Base-by-base conservation (phyloP, 2,888 invertebrate genomes). In the Schrankia costaestrigalis region DNA sequence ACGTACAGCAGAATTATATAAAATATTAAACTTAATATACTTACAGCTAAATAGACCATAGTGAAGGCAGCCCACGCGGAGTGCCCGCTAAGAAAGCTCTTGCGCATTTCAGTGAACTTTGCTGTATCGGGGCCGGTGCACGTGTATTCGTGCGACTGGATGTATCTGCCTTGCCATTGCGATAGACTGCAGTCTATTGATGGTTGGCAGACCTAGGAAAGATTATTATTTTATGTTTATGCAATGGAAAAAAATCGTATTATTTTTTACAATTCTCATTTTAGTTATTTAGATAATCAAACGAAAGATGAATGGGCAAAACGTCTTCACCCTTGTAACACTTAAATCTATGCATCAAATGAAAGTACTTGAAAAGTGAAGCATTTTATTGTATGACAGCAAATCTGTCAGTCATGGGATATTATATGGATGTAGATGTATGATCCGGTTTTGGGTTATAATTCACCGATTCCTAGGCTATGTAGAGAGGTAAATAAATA, bases 61-160 rank as follows among this genome's bases (percentile, higher is more conserved):
- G 94, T 91, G 71, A 91, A 96, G 55, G 95, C 93, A 1, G 95
- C 91, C 88, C 95, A 95, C 11, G 95, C 93, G 6, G 96, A 95
- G 85, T 97, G 97, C 21, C 97, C 97, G 50, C 96, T 96, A 36
- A 95, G 93, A 86, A 97, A 97, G 15, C 96, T 96, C 69, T 96
- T 90, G 78, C 93, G 90, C 81, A 93, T 88, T 71, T 94, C 93
- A 46, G 90, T 90, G 54, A 93, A 78, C 52, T 77, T 67, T 32
- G 90, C 83, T 0, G 40, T 39, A 18, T 85, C 73, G 0, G 74
- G 63, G 24, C 89, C 89, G 0, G 55, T 59, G 62, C 96, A 95
- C 1, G 74, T 87, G 87, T 93, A 98, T 69, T 91, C 90, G 1
- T 58, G 35, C 57, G 90, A 85, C 77, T 86, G 92, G 58, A 94